A percentile compares a stretch with the other conserved stretches of the same genome.
phyloP scores from a whole-genome alignment of 2,888 invertebrate genomes.

The Drosophila parthenogenetica region DNA sequence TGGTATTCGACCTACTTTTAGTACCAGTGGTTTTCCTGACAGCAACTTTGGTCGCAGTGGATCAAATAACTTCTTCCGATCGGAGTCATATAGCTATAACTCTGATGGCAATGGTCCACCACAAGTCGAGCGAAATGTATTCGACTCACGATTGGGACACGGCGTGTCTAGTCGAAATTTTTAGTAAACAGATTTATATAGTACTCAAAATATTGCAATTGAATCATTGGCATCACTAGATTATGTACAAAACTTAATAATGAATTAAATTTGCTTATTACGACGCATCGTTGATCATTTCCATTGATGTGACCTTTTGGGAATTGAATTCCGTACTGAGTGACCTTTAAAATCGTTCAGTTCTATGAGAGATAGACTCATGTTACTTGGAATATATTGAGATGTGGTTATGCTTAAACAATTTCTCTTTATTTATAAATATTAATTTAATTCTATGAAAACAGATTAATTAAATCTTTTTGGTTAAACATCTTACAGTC shows the following conservation, averaged over 20 bases:
- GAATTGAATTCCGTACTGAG: conserved; percentile 6
- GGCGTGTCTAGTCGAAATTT: conserved; percentile 27
- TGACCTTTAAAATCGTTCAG: neutral
- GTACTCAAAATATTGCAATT: neutral
- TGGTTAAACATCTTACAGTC: conserved; percentile 20
- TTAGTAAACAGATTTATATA: conserved; percentile 1
- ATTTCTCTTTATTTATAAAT: neutral
- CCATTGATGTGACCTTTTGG: neutral
- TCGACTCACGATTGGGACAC: conserved; percentile 54
- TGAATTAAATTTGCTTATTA: neutral
- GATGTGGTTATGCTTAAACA: neutral
- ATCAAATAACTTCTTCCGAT: conserved; percentile 56
- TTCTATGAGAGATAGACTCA: neutral
- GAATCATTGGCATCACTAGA: neutral
- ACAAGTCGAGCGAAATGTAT: conserved; percentile 45
- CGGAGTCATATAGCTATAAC: conserved; percentile 57
- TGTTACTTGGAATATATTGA: neutral
- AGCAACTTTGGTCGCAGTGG: conserved; percentile 18
- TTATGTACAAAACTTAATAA: conserved; percentile 4
- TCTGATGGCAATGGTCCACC: conserved; percentile 63
- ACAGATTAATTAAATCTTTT: no score
- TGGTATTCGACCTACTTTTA: neutral
- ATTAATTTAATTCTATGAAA: no score
- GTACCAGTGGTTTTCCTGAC: neutral
- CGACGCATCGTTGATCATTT: conserved; percentile 1